These are phyloP conservation scores for Phalloptychus januarius DNA, from an alignment of 2,797 vertebrate genomes.

Conservation along the genomic window DNA sequence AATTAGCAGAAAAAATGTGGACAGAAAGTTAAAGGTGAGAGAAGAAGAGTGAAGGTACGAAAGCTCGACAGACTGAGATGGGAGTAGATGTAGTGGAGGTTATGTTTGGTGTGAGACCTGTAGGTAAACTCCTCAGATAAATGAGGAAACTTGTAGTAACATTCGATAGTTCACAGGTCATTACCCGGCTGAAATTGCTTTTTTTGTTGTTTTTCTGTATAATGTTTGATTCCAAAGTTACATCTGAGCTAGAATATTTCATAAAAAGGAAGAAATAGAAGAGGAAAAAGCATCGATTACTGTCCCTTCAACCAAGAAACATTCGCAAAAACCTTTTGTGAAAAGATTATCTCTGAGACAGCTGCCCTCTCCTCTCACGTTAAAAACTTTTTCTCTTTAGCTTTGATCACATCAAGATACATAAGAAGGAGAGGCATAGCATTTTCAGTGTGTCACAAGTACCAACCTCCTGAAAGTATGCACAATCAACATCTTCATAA, in stretches of 20 bases:
- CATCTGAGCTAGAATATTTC: conserved; percentile 87
- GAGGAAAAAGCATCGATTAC: conserved; percentile 92
- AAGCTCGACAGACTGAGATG: conserved; percentile 31
- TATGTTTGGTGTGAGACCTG: conserved; percentile 88
- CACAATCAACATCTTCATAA: conserved; percentile 89
- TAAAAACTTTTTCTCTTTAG: conserved; percentile 77
- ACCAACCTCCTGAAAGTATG: conserved; percentile 89
- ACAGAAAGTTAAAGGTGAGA: conserved; percentile 23
- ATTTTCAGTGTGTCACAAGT: conserved; percentile 84
- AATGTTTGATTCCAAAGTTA: conserved; percentile 91
- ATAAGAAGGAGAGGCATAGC: conserved; percentile 81
- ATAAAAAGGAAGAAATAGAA: conserved; percentile 82
- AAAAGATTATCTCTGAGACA: conserved; percentile 78
- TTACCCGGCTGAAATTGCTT: conserved; percentile 97
- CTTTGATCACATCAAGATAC: conserved; percentile 94
- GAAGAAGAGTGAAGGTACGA: conserved; percentile 9
- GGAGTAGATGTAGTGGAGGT: conserved; percentile 78
- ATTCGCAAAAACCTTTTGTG: conserved; percentile 85
- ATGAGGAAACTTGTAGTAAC: conserved; percentile 80
- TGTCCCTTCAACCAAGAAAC: conserved; percentile 88
- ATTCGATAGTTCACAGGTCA: conserved; percentile 96
- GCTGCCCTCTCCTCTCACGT: conserved; percentile 73
- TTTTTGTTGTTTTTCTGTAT: conserved; percentile 65
- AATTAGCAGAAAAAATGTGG: conserved; percentile 40
- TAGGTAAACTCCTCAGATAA: conserved; percentile 87